Evolutionary conservation across 2,113 vertebrate genomes (phyloP), one percentile per base, ranked within the genome.

Genomic region (Corydoras sp.): DNA sequence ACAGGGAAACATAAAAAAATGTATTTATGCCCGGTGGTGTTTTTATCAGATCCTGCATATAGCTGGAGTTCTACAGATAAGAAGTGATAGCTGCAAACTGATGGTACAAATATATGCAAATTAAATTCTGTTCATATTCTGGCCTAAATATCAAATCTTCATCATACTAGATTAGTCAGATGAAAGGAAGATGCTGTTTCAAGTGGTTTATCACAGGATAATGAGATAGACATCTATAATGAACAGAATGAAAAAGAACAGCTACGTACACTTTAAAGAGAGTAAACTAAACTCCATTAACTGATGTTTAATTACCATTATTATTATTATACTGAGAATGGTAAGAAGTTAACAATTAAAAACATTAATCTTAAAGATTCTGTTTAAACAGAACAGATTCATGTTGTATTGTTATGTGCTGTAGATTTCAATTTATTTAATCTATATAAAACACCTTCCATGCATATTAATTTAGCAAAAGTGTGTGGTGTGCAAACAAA

Each of bases 11-110:
- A 4, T 2, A 43, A 43, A 43, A 43, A 43, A 35, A 35, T 4
- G 32, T 43, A 43, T 43, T 43, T 43, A 8, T 43, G 77, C 55
- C 77, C 73, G 77, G 84, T 79, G 73, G 72, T 82, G 87, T 84
- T 87, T 81, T 65, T 76, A 86, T 86, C 84, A 83, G 81, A 85
- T 85, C 69, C 65, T 65, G 55, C 60, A 83, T 84, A 86, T 85
- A 86, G 82, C 76, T 71, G 79, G 85, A 85, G 86, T 84, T 87
- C 84, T 81, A 84, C 76, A 89, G 85, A 86, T 86, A 87, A 86
- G 82, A 82, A 77, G 74, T 76, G 56, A 72, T 81, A 85, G 85
- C 73, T 82, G 75, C 80, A 83, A 86, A 79, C 75, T 84, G 74
- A 59, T 43, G 82, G 71, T 79, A 77, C 83, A 87, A 74, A 77